A percentile compares a stretch with the other conserved stretches of the same genome.
Conservation (phyloP, 2,113 vertebrate species). For the Bothrops jararaca region DNA sequence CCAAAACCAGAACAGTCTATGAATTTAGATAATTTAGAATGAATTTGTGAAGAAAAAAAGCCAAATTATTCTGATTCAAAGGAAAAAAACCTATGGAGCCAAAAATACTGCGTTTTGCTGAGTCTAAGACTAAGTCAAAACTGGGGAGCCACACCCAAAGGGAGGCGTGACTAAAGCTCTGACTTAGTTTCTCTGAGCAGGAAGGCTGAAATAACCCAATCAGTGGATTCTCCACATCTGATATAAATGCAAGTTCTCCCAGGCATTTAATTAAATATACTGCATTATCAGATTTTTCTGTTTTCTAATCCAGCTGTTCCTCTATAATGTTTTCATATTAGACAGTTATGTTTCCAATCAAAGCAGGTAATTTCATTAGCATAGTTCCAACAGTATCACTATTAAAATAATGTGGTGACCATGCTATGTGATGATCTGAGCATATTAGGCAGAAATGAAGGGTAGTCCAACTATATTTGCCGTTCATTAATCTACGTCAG, state of each 20-base stretch:
- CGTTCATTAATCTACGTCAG: not conserved
- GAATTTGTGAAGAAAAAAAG: no score
- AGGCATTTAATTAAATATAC: not conserved
- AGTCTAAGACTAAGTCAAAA: no score
- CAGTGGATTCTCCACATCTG: not conserved
- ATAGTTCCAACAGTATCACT: not conserved
- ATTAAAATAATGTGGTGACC: not conserved
- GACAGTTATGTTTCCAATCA: not conserved
- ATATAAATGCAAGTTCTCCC: not conserved
- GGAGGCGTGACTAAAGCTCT: no score
- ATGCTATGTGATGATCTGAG: not conserved
- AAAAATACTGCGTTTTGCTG: no score
- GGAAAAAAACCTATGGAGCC: no score
- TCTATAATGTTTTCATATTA: not conserved
- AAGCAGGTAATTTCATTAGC: not conserved
- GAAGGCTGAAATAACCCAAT: no score
- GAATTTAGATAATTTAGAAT: no score
- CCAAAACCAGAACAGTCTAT: no score
- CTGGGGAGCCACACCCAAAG: no score
- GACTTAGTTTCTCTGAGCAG: no score
- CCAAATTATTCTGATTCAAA: no score
- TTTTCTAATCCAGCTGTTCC: not conserved
- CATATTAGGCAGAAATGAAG: not conserved
- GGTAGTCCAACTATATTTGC: not conserved
- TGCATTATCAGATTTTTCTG: not conserved